Evolutionary conservation across 2,888 invertebrate species (phyloP).

Genomic region (Folsomia manolachei): DNA sequence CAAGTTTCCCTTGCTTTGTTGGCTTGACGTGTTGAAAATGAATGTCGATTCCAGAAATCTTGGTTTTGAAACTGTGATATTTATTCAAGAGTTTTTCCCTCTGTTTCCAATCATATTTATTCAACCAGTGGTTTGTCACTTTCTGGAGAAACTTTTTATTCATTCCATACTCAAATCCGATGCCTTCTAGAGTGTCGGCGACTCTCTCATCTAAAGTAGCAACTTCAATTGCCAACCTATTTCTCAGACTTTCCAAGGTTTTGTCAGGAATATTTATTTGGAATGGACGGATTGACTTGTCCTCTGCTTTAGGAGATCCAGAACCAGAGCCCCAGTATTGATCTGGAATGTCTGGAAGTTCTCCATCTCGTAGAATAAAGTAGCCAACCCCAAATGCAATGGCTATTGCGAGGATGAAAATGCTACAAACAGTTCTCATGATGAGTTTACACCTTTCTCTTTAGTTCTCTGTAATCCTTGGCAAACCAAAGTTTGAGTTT

Average conservation of each 20-base stretch:
- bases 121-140: conserved; percentile 75
- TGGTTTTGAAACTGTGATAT: conserved; percentile 71
- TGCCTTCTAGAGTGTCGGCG: conserved; percentile 55
- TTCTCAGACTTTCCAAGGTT: conserved; percentile 58
- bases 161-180: conserved; percentile 77
- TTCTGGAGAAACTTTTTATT: conserved; percentile 66
- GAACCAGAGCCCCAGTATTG: conserved; percentile 42
- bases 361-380: conserved; percentile 33
- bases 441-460: too few species aligned
- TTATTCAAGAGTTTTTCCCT: conserved; percentile 69
- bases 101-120: conserved; percentile 69
- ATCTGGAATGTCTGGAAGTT: conserved; percentile 27
- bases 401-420: conserved; percentile 15
- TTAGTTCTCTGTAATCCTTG: too few species aligned
- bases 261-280: conserved; percentile 63
- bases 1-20: conserved; percentile 33
- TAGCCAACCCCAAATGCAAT: conserved; percentile 21
- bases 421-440: conserved; percentile 26
- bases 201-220: conserved; percentile 51
- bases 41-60: conserved; percentile 71
- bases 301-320: conserved; percentile 54
- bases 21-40: conserved; percentile 74
- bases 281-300: conserved; percentile 61
- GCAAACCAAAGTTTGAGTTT: too few species aligned
- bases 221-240: conserved; percentile 63